These are phyloP conservation scores for Coccyzus lansbergi DNA, from an alignment of 2,797 vertebrate species.

Conservation along the genomic window DNA sequence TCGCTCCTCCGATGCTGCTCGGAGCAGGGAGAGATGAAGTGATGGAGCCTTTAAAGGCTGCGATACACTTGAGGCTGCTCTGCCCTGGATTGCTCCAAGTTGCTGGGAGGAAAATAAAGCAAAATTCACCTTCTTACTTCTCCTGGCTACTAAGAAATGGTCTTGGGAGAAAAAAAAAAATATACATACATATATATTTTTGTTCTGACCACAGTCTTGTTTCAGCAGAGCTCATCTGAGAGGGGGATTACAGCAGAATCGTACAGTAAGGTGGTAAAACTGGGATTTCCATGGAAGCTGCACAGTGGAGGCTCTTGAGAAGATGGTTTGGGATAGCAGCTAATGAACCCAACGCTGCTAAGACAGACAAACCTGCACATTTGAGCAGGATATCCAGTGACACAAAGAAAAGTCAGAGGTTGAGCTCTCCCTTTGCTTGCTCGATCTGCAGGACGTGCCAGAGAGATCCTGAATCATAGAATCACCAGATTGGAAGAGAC, in stretches of 20 bases:
- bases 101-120: background rate
- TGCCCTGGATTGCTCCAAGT: too few species aligned
- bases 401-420: background rate
- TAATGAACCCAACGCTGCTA: background rate
- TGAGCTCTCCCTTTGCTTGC: background rate
- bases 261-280: fast-evolving
- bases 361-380: background rate
- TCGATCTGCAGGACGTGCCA: background rate
- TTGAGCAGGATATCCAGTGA: background rate
- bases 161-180: background rate
- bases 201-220: background rate
- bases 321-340: background rate
- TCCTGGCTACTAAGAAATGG: background rate
- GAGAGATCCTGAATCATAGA: background rate
- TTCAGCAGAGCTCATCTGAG: background rate
- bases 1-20: fast-evolving
- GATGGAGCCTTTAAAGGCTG: background rate
- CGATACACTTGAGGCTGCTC: background rate
- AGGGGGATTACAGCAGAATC: background rate
- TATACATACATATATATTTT: background rate
- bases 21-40: background rate
- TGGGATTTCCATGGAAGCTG: background rate
- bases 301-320: background rate
- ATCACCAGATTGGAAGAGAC: too few species aligned
- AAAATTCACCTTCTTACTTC: background rate